Evolutionary conservation across 2,888 invertebrate species (phyloP).

Genomic region (Flabesymbios commensalis): DNA sequence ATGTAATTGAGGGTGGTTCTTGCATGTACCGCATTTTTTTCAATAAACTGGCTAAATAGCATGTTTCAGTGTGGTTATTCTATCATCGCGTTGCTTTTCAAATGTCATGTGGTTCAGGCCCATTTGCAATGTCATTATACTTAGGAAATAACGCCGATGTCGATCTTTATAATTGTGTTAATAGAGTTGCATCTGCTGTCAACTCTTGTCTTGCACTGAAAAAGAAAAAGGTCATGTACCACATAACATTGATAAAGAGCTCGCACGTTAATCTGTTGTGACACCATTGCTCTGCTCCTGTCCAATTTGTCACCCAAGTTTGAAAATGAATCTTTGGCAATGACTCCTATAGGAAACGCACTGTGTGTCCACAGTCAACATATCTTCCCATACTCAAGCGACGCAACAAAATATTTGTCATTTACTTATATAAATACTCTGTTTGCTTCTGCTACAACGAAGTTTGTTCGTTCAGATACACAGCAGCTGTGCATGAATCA

Average conservation of each 20-base stretch:
- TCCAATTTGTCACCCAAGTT: background rate
- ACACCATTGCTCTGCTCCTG: background rate
- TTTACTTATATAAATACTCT: background rate
- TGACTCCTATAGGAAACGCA: background rate
- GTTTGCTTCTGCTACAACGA: background rate
- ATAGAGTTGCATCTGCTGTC: background rate
- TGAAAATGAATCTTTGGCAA: conserved; percentile 2
- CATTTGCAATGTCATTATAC: background rate
- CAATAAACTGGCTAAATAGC: conserved; percentile 7
- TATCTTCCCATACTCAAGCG: background rate
- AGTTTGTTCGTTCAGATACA: background rate
- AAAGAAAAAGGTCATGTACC: background rate
- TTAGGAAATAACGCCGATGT: background rate
- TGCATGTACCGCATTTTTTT: conserved; percentile 8
- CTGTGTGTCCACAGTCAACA: background rate
- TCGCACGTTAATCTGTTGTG: no score
- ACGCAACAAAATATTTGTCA: background rate
- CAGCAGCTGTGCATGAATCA: background rate
- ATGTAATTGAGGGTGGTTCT: conserved; percentile 6
- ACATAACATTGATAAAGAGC: no score
- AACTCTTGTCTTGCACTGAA: background rate
- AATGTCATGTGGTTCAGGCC: no score
- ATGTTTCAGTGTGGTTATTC: no score
- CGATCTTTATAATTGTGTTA: background rate
- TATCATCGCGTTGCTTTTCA: no score